Conservation (phyloP, 2,113 vertebrate species). For the Nothocercus julius region DNA sequence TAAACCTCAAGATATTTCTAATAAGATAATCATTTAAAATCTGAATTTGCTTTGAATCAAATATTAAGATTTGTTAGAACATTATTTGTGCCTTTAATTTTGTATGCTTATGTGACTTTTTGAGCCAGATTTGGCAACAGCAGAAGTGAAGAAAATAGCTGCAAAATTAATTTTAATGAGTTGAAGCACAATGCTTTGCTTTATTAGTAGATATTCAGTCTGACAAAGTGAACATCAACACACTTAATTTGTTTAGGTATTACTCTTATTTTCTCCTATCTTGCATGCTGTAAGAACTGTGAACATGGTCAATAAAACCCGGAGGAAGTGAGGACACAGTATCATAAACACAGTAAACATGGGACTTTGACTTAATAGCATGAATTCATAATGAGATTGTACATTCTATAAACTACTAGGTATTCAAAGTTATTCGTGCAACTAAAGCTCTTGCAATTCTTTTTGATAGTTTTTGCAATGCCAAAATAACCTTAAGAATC, state of each 20-base stretch:
- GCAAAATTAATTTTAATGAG: neutral
- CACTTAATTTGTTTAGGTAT: neutral
- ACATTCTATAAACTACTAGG: neutral
- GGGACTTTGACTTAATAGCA: neutral
- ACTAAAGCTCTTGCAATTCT: neutral
- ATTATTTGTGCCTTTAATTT: neutral
- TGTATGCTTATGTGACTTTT: neutral
- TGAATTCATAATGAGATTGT: neutral
- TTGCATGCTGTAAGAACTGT: neutral
- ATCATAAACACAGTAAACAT: neutral
- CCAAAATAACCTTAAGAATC: neutral
- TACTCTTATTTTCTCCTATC: neutral
- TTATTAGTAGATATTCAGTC: neutral
- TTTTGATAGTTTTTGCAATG: neutral
- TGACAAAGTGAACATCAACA: neutral
- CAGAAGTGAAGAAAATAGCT: neutral
- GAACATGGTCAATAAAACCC: neutral
- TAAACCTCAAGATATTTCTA: neutral
- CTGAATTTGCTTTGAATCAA: neutral
- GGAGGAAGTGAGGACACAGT: neutral
- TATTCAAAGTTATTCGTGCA: neutral
- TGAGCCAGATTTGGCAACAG: neutral
- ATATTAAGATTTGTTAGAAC: neutral
- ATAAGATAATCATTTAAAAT: neutral
- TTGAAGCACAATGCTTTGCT: neutral